These are phyloP conservation scores for Chaetura pelagica DNA, from an alignment of 2,113 vertebrate genomes.

Conservation along the genomic window DNA sequence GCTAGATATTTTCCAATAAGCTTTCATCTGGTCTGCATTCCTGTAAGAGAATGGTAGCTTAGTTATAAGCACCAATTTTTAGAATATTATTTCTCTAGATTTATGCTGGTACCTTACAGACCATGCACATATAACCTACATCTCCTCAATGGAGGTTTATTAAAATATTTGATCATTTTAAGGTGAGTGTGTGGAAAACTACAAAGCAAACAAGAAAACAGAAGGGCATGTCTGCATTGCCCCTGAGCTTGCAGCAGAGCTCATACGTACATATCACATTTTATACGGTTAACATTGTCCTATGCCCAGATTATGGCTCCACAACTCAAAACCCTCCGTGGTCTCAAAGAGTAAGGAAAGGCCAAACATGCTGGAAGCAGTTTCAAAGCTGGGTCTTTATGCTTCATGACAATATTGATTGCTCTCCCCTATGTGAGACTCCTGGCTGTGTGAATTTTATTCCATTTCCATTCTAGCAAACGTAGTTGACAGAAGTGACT, in stretches of 20 bases:
- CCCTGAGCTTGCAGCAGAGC: not conserved
- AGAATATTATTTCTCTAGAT: not conserved
- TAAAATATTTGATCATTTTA: not conserved
- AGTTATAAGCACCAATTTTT: not conserved
- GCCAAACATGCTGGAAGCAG: not conserved
- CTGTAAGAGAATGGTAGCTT: conserved; percentile 68
- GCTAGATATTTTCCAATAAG: conserved; percentile 92
- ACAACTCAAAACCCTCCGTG: not conserved
- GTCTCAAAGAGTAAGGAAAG: not conserved
- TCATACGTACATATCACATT: not conserved
- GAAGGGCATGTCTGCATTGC: not conserved
- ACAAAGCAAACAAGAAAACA: not conserved
- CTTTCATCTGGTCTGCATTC: conserved; percentile 95
- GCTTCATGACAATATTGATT: accelerated
- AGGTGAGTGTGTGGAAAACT: not conserved
- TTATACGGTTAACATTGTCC: not conserved
- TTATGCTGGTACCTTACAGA: not conserved
- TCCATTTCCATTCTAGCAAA: not conserved
- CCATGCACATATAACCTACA: not conserved
- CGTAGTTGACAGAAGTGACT: not conserved
- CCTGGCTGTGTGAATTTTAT: not conserved
- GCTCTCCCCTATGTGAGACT: not conserved
- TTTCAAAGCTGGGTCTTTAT: not conserved
- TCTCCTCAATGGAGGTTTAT: not conserved
- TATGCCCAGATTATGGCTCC: not conserved